Evolutionary conservation across 2,797 vertebrate species (phyloP), one percentile per base, ranked within the genome.

Genomic region (Hydrolagus colliei): DNA sequence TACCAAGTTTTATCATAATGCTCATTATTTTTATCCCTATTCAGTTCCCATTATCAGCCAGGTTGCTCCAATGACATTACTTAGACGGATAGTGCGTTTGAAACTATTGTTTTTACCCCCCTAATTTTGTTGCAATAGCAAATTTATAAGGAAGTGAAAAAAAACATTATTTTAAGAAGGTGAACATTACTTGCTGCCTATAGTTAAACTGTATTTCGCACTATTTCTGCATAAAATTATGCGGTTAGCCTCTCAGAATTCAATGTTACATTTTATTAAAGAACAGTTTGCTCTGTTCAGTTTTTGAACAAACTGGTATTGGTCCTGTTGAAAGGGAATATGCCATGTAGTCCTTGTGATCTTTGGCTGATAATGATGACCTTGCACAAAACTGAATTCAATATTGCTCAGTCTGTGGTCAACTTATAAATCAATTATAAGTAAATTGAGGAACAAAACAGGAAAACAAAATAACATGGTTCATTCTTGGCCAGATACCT

Each of bases 221-320:
- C 72, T 18, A 80, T 6, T 85, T 72, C 35, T 72, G 11, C 61
- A n/a, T 74, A 41, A 62, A 75, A 78, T 27, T 74, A 32, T 80
- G 71, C 27, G 20, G 27, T 86, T 82, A 27, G 72, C 71, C 63
- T 59, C 73, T 72, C 72, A 87, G 13, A 86, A 9, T 35, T 63
- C 62, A 67, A 74, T 63, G 86, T 86, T 63, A 86, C 35, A 84
- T 86, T 86, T 82, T 86, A 27, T 86, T 82, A 76, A 82, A 41
- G 68, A 86, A 84, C 65, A 72, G 20, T 35, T 77, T 73, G 63
- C 41, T 77, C 84, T 73, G 84, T 86, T 87, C 65, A 52, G 82
- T 86, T 84, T 88, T 72, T 86, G 86, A 88, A 87, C 87, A 86
- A 88, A 77, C 20, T 35, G 72, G 86, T 72, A 73, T 86, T 86